Conservation (phyloP, 2,797 vertebrate species). For the Tadarida brasiliensis region DNA sequence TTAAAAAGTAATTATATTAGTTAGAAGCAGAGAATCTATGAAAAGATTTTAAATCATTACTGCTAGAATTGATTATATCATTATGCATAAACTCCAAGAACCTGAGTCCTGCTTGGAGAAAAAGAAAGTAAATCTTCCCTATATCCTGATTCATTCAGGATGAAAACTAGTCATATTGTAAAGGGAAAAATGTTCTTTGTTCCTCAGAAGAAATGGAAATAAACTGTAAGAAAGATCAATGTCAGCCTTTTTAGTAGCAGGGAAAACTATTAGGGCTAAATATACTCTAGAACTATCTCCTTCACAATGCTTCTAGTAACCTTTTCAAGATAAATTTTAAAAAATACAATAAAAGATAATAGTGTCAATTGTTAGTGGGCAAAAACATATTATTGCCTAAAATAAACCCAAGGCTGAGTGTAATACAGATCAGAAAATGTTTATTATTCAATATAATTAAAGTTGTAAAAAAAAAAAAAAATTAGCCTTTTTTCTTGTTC, state of each 20-base stretch:
- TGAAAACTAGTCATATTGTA: constrained; percentile 44
- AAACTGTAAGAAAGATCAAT: constrained; percentile 55
- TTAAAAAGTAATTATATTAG: constrained; percentile 40
- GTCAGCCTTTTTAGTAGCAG: constrained; percentile 5
- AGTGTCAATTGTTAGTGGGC: constrained; percentile 42
- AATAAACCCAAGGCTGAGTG: constrained; percentile 71
- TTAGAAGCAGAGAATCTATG: constrained; percentile 56
- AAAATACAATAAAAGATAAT: constrained; percentile 65
- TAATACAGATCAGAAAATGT: constrained; percentile 67
- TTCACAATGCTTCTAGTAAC: constrained; percentile 46
- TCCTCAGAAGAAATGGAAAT: constrained; percentile 29
- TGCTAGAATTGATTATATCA: constrained; percentile 25
- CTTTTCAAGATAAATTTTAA: constrained; percentile 54
- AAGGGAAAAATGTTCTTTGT: constrained; percentile 36
- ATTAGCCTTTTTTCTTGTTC: constrained; percentile 60
- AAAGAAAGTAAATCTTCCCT: constrained; percentile 55
- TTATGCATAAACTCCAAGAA: constrained; percentile 41
- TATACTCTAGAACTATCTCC: constrained; percentile 32
- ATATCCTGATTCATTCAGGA: constrained; percentile 31
- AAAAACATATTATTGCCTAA: constrained; percentile 66
- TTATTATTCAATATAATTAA: constrained; percentile 75
- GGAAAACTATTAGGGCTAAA: not conserved
- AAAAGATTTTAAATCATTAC: constrained; percentile 61
- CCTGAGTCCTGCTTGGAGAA: not conserved
- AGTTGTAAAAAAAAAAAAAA: constrained; percentile 66